A percentile compares a stretch with the other conserved stretches of the same genome.
Evolutionary conservation across 2,113 vertebrate species (phyloP).

Genomic region (Anoura caudifer): DNA sequence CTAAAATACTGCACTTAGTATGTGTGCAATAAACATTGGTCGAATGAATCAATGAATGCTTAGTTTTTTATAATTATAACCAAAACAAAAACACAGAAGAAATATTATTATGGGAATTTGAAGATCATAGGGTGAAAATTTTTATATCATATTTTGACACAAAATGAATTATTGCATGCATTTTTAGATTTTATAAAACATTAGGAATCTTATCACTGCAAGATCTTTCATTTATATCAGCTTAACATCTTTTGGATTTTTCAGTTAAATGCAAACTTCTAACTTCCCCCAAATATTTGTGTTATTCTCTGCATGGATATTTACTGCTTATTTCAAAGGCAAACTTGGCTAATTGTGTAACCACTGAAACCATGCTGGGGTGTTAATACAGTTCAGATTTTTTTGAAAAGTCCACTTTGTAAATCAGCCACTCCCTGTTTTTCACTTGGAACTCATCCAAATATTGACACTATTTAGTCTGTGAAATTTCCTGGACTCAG

Average conservation of each 20-base stretch:
- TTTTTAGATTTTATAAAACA: conserved; percentile 20
- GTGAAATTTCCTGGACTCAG: conserved; percentile 40
- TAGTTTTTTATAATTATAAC: not conserved
- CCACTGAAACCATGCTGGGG: not conserved
- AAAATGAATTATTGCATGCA: not conserved
- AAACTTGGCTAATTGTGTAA: not conserved
- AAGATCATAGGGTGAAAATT: not conserved
- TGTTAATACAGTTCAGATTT: conserved; percentile 52
- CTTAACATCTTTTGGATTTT: not conserved
- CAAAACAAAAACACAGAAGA: conserved; percentile 9
- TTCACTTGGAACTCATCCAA: conserved; percentile 44
- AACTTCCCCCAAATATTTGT: conserved; percentile 24
- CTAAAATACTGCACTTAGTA: conserved; percentile 9
- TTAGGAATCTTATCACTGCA: not conserved
- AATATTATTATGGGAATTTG: not conserved
- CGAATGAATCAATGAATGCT: not conserved
- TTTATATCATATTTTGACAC: not conserved
- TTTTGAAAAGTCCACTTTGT: conserved; percentile 44
- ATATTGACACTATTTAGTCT: conserved; percentile 50
- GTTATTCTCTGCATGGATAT: not conserved
- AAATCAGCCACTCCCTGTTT: conserved; percentile 3
- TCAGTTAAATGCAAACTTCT: not conserved
- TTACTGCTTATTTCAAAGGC: conserved; percentile 37
- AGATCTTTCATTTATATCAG: conserved; percentile 34
- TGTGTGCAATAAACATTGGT: not conserved